These are phyloP conservation scores for Lamellibrachia satsuma DNA, from an alignment of 2,888 invertebrate genomes.

Conservation along the genomic window DNA sequence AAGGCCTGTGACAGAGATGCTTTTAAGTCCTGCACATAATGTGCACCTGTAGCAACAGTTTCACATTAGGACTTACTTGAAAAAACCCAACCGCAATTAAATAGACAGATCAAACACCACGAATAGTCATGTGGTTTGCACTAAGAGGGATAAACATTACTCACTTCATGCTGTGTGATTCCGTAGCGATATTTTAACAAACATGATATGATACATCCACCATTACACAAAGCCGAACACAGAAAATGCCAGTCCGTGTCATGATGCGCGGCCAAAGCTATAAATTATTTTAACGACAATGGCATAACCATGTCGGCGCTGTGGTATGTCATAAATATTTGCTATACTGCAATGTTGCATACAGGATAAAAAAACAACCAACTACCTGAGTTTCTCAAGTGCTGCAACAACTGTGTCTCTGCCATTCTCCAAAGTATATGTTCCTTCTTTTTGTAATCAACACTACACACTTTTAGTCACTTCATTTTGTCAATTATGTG, in stretches of 20 bases:
- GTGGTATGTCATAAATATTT: neutral
- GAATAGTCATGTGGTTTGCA: neutral
- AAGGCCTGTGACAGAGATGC: neutral
- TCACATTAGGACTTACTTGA: neutral
- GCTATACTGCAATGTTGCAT: neutral
- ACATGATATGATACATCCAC: neutral
- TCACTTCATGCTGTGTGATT: neutral
- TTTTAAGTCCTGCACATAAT: neutral
- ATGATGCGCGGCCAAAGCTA: neutral
- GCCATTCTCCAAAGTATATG: neutral
- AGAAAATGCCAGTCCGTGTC: neutral
- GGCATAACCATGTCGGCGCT: neutral
- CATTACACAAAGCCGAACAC: neutral
- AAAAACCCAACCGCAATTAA: constrained; percentile 1
- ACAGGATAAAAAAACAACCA: neutral
- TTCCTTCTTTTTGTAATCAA: neutral
- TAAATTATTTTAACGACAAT: constrained; percentile 13
- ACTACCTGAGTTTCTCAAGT: neutral
- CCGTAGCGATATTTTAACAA: neutral
- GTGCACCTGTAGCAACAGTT: neutral
- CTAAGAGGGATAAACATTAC: neutral
- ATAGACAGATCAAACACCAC: neutral
- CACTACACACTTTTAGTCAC: neutral
- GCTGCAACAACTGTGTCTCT: neutral
- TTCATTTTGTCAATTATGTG: neutral